Evolutionary conservation across 2,888 invertebrate species (phyloP).

Genomic region (Lycocerus yunnanus): DNA sequence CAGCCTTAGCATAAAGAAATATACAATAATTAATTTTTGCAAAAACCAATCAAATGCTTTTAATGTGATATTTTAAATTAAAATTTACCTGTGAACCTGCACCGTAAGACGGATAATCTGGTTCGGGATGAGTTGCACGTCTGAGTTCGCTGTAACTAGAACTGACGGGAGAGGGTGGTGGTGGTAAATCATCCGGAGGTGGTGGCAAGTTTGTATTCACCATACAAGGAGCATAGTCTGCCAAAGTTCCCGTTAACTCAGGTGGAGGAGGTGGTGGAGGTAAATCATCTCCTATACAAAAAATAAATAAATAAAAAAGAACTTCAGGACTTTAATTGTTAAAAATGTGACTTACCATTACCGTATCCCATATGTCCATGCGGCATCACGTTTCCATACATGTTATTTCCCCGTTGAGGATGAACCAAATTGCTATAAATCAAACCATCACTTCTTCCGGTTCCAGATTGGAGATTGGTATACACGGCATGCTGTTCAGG

Average conservation of each 20-base stretch:
- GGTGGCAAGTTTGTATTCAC: constrained; percentile 57
- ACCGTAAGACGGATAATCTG: constrained; percentile 63
- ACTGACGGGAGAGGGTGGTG: constrained; percentile 88
- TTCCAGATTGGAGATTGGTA: constrained; percentile 49
- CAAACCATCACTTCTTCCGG: constrained; percentile 55
- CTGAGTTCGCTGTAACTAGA: constrained; percentile 88
- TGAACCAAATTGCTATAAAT: constrained; percentile 62
- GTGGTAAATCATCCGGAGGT: constrained; percentile 68
- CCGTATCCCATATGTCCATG: constrained; percentile 41
- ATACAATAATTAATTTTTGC: constrained; percentile 33
- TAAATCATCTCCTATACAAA: constrained; percentile 59
- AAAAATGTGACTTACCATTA: constrained; percentile 38
- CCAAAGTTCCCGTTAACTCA: constrained; percentile 55
- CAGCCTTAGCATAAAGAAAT: constrained; percentile 36
- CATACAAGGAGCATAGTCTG: constrained; percentile 54
- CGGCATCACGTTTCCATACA: constrained; percentile 64
- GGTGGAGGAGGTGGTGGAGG: constrained; percentile 67
- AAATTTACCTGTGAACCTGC: constrained; percentile 70
- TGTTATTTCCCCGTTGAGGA: constrained; percentile 51
- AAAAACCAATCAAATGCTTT: not conserved
- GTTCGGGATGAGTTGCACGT: constrained; percentile 72
- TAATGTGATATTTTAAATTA: not conserved
- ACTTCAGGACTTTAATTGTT: no score
- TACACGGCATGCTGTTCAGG: constrained; percentile 47
- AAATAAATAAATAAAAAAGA: not conserved